Evolutionary conservation across 1,140 invertebrate species (phyloP).

Genomic region (Nixonia krombeini): DNA sequence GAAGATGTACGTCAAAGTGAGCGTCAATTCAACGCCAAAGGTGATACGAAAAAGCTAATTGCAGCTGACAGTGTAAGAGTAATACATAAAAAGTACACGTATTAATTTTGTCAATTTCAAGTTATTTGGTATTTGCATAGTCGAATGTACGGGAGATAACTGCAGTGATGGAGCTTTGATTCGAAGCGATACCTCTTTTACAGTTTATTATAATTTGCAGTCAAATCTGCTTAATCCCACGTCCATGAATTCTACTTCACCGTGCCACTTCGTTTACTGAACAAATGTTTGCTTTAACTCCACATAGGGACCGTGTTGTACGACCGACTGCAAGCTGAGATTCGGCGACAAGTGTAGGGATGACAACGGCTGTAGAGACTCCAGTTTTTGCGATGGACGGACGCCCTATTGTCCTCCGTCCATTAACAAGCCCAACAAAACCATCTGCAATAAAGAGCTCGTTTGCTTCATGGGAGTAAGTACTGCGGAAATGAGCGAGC

Average conservation of each 20-base stretch:
- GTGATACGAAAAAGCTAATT: too few relatives aligned
- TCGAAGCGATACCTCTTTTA: neutral
- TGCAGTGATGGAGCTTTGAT: too few relatives aligned
- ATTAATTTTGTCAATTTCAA: too few relatives aligned
- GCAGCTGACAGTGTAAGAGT: too few relatives aligned
- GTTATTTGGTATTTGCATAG: too few relatives aligned
- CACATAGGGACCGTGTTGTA: conserved; percentile 94
- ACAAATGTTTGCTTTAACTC: conserved; percentile 51
- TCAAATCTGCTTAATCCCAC: conserved; percentile 43
- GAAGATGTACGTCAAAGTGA: too few relatives aligned
- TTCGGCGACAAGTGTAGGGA: conserved; percentile 91
- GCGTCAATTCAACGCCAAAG: too few relatives aligned
- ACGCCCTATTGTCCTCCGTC: conserved; percentile 90
- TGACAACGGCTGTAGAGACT: conserved; percentile 93
- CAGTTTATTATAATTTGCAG: conserved; percentile 37
- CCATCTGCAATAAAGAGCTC: conserved; percentile 93
- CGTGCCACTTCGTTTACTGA: conserved; percentile 45
- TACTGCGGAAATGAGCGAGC: conserved; percentile 35
- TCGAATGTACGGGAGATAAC: neutral
- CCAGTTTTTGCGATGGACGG: conserved; percentile 90
- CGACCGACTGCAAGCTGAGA: conserved; percentile 87
- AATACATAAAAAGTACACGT: too few relatives aligned
- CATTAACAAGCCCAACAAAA: conserved; percentile 93
- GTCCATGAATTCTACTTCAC: conserved; percentile 45
- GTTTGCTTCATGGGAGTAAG: conserved; percentile 95